A percentile compares a stretch with the other conserved stretches of the same genome.
These are phyloP conservation scores for Catostomus latipinnis DNA, from an alignment of 2,797 vertebrate species.

Conservation along the genomic window DNA sequence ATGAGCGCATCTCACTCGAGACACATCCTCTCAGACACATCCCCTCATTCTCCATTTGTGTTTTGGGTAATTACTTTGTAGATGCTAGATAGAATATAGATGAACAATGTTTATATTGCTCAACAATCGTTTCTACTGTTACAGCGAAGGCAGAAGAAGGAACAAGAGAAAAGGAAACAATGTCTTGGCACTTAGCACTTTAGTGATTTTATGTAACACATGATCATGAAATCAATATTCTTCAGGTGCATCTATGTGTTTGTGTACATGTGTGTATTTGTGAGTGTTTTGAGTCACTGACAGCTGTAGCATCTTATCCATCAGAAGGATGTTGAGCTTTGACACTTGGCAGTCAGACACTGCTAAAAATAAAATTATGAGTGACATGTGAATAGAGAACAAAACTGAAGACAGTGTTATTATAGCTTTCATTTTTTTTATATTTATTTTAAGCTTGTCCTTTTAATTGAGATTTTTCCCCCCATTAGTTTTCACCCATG, in stretches of 20 bases:
- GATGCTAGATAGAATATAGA: not conserved
- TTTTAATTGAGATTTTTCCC: no score
- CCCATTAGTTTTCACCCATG: no score
- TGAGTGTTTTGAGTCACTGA: conserved; percentile 33
- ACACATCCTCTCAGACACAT: not conserved
- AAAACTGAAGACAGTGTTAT: not conserved
- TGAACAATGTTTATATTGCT: not conserved
- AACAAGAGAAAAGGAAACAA: not conserved
- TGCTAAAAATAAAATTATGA: not conserved
- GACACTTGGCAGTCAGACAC: not conserved
- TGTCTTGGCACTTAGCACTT: conserved; percentile 44
- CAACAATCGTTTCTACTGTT: not conserved
- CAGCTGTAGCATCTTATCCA: not conserved
- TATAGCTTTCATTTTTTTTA: no score
- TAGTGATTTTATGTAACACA: conserved; percentile 28
- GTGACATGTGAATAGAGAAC: not conserved
- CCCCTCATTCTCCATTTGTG: not conserved
- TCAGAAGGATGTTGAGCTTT: not conserved
- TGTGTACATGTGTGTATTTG: conserved; percentile 11
- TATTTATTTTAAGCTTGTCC: no score
- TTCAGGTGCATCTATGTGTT: conserved; percentile 14
- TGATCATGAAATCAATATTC: conserved; percentile 34
- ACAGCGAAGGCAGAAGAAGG: not conserved
- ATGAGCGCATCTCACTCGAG: not conserved
- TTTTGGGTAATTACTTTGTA: not conserved